Evolutionary conservation across 2,797 vertebrate genomes (phyloP).

Genomic region (Orientallactaga sibirica): DNA sequence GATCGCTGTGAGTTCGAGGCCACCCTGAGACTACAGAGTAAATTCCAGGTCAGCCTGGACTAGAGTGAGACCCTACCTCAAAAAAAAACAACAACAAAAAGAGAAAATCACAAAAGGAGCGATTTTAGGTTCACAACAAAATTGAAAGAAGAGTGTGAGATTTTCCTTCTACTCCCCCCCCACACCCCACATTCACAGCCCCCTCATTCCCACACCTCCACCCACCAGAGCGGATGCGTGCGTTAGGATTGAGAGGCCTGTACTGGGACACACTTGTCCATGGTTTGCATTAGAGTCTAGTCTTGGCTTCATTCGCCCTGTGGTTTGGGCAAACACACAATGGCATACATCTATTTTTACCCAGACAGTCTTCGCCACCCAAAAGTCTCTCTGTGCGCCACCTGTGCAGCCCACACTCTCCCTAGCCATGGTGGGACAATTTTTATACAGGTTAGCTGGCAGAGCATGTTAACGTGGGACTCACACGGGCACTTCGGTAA

Average conservation of each 20-base stretch:
- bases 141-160: neutral
- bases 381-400: neutral
- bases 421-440: neutral
- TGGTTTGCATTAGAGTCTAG: neutral
- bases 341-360: neutral
- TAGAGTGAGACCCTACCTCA: too few relatives aligned
- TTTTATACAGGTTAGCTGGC: too few relatives aligned
- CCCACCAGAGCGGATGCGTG: neutral
- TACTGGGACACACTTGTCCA: neutral
- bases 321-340: neutral
- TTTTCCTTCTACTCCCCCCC: too few relatives aligned
- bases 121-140: neutral
- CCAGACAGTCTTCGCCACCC: neutral
- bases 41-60: too few relatives aligned
- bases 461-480: neutral
- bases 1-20: too few relatives aligned
- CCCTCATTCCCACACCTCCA: neutral
- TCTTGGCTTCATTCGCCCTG: neutral
- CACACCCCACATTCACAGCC: neutral
- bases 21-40: too few relatives aligned
- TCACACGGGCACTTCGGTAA: fast-evolving
- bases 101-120: too few relatives aligned
- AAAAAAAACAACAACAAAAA: too few relatives aligned
- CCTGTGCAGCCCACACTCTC: neutral
- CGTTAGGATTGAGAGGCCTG: fast-evolving